A percentile compares a stretch with the other conserved stretches of the same genome.
Conservation (phyloP, 1,140 invertebrate species). For the Drosophila eugracilis region DNA sequence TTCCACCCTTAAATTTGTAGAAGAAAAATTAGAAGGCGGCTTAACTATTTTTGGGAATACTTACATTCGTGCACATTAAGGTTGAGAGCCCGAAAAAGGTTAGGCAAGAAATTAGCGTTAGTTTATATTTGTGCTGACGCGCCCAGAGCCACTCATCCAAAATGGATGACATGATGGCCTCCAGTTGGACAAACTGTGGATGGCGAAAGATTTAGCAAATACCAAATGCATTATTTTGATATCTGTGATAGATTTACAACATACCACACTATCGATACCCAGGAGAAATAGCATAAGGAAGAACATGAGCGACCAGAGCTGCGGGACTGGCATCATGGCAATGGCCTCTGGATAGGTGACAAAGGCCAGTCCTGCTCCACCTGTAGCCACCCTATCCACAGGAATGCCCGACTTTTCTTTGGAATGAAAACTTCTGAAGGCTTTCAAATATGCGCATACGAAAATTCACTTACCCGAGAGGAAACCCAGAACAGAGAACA, state of each 20-base stretch:
- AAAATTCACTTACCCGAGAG: constrained; percentile 87
- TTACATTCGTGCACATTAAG: constrained; percentile 91
- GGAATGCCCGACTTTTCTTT: constrained; percentile 90
- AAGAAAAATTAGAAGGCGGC: background rate
- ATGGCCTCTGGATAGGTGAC: constrained; percentile 97
- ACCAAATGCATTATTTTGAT: background rate
- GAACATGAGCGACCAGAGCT: constrained; percentile 95
- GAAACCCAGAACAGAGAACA: constrained; percentile 97
- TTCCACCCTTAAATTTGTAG: constrained; percentile 90
- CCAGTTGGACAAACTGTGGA: constrained; percentile 89
- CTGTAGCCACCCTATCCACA: constrained; percentile 94
- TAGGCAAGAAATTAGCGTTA: constrained; percentile 87
- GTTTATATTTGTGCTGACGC: constrained; percentile 86
- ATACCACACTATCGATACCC: constrained; percentile 95
- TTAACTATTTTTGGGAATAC: constrained; percentile 44
- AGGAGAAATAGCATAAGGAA: constrained; percentile 97
- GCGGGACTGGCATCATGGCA: constrained; percentile 93
- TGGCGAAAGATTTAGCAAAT: background rate
- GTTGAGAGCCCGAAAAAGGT: constrained; percentile 88
- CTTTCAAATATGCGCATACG: background rate
- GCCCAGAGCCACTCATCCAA: constrained; percentile 89
- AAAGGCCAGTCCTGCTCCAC: constrained; percentile 95
- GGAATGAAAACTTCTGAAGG: background rate
- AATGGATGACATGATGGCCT: constrained; percentile 90
- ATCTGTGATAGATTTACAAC: background rate